Evolutionary conservation across 2,797 vertebrate species (phyloP).

Genomic region (Odontamblyopus rebecca): DNA sequence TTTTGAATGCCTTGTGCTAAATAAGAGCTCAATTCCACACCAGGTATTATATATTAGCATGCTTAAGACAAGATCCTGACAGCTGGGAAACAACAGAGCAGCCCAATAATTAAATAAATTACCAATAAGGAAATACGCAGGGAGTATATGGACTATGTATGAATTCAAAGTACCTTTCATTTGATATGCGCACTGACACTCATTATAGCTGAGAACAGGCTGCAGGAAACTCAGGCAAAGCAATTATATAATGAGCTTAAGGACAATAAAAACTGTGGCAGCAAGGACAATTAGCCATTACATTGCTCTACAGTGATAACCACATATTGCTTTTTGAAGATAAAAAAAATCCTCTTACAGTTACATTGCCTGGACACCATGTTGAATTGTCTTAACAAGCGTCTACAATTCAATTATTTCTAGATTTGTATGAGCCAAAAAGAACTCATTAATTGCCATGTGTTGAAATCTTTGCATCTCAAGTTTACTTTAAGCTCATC

Average conservation of each 20-base stretch:
- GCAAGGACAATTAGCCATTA: slow-evolving; percentile 78
- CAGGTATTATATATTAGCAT: slow-evolving; percentile 86
- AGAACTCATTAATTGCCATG: slow-evolving; percentile 55
- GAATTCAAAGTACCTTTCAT: slow-evolving; percentile 48
- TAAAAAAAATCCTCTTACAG: slow-evolving; percentile 61
- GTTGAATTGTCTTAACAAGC: slow-evolving; percentile 73
- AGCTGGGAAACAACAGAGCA: slow-evolving; percentile 44
- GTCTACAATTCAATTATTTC: slow-evolving; percentile 70
- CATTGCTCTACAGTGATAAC: slow-evolving; percentile 66
- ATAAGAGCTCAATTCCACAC: slow-evolving; percentile 87
- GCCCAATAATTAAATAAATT: slow-evolving; percentile 90
- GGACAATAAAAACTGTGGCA: slow-evolving; percentile 81
- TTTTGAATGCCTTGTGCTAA: slow-evolving; percentile 84
- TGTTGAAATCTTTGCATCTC: slow-evolving; percentile 48
- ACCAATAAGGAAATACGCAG: slow-evolving; percentile 56
- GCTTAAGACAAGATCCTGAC: slow-evolving; percentile 52
- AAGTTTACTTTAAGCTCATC: slow-evolving; percentile 53
- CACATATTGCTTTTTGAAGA: slow-evolving; percentile 75
- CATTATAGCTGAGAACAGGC: slow-evolving; percentile 75
- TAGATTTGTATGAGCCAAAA: slow-evolving; percentile 35
- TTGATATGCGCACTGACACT: slow-evolving; percentile 61
- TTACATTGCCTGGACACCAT: slow-evolving; percentile 71
- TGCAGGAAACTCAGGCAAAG: slow-evolving; percentile 79
- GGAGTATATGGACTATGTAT: slow-evolving; percentile 43
- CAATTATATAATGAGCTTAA: slow-evolving; percentile 95